These are phyloP conservation scores for Aphaenogaster rudis DNA, from an alignment of 1,140 invertebrate species.

Conservation along the genomic window DNA sequence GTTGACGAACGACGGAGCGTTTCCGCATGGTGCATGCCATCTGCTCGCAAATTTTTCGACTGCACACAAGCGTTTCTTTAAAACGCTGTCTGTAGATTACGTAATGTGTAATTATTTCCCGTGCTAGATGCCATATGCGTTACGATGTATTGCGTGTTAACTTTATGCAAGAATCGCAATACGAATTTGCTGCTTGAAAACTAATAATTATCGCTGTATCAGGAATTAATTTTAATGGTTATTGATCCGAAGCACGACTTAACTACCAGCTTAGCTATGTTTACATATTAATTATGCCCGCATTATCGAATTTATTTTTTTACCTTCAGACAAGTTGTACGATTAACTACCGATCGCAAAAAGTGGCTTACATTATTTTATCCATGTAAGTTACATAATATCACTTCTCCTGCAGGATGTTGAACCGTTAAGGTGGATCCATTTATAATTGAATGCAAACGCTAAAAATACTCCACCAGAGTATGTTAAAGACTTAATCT, in stretches of 20 bases:
- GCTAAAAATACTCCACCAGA: background rate
- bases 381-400: background rate
- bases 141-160: conserved; percentile 51
- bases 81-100: conserved; percentile 42
- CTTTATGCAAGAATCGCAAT: conserved; percentile 21
- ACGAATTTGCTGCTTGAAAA: conserved; percentile 61
- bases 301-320: background rate
- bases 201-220: conserved; percentile 65
- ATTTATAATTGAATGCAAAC: background rate
- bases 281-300: conserved; percentile 46
- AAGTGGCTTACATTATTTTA: background rate
- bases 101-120: conserved; percentile 66
- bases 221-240: conserved; percentile 59
- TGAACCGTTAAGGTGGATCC: background rate
- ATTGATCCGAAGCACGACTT: conserved; percentile 40
- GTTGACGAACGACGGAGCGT: conserved; percentile 14
- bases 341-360: background rate
- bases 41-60: conserved; percentile 8
- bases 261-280: background rate
- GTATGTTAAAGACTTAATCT: background rate
- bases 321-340: background rate
- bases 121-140: conserved; percentile 30
- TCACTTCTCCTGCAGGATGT: background rate
- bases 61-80: conserved; percentile 35
- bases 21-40: conserved; percentile 57